These are phyloP conservation scores for Diplogasteroides magnus DNA, from an alignment of 1,140 invertebrate species.

Conservation along the genomic window DNA sequence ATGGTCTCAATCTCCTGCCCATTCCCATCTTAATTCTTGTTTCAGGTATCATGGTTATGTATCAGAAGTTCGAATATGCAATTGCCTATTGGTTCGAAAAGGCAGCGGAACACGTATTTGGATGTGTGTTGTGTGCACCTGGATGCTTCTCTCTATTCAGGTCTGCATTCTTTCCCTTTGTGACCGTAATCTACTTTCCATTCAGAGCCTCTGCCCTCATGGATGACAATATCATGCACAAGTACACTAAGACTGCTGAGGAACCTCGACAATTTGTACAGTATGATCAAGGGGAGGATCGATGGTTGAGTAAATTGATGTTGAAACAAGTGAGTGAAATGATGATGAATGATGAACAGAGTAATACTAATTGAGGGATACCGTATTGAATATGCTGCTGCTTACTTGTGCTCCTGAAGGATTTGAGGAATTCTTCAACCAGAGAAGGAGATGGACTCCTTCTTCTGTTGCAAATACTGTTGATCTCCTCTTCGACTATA, in stretches of 20 bases:
- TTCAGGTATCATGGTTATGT: conserved; percentile 93
- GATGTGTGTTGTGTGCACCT: conserved; percentile 91
- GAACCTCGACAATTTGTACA: conserved; percentile 94
- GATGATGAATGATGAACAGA: neutral
- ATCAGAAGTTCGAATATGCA: conserved; percentile 96
- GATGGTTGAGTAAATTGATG: conserved; percentile 52
- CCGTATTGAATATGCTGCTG: conserved; percentile 94
- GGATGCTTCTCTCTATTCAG: conserved; percentile 93
- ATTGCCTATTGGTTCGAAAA: conserved; percentile 99
- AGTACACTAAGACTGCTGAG: conserved; percentile 78
- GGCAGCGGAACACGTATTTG: conserved; percentile 96
- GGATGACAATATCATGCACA: conserved; percentile 93
- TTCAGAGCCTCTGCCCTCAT: conserved; percentile 79
- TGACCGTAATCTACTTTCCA: neutral
- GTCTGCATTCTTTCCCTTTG: neutral
- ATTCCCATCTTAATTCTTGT: neutral
- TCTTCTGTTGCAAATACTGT: conserved; percentile 95
- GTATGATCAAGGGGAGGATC: conserved; percentile 78
- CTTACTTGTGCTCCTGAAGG: conserved; percentile 91
- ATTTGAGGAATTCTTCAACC: conserved; percentile 94
- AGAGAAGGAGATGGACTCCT: conserved; percentile 88
- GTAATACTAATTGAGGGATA: conserved; percentile 77
- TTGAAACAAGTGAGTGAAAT: conserved; percentile 38
- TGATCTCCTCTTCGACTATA: conserved; percentile 76
- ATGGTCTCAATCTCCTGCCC: conserved; percentile 46